Percentiles rank a stretch among this genome's conserved stretches.
phyloP scores from a whole-genome alignment of 2,797 vertebrate species.

The Oreonectes daqikongensis region DNA sequence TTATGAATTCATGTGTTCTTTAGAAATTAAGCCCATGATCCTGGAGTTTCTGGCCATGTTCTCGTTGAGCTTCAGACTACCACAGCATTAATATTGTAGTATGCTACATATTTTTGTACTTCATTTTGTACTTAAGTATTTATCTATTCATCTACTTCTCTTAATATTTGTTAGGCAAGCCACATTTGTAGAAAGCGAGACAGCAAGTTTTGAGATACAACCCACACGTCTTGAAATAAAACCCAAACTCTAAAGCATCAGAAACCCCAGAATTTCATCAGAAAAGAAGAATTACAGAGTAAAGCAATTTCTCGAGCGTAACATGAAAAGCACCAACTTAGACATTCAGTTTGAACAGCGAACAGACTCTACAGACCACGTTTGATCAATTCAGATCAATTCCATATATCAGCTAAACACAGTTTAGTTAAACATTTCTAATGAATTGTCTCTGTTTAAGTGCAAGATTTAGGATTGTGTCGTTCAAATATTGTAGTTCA shows the following conservation, averaged over 20 bases:
- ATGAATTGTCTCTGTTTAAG: background rate
- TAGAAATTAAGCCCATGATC: too few relatives aligned
- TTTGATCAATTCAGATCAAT: background rate
- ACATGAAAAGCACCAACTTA: background rate
- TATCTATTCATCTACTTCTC: too few relatives aligned
- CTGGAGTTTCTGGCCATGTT: too few relatives aligned
- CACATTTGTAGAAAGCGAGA: too few relatives aligned
- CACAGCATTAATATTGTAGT: too few relatives aligned
- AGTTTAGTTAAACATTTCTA: background rate
- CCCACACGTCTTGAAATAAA: background rate
- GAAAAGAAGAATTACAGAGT: background rate
- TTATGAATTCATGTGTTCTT: background rate
- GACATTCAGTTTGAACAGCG: background rate
- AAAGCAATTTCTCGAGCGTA: background rate
- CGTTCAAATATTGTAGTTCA: background rate
- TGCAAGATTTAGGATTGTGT: background rate
- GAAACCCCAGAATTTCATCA: background rate
- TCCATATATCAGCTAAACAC: background rate
- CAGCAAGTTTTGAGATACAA: background rate
- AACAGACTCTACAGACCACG: background rate
- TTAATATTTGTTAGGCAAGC: too few relatives aligned
- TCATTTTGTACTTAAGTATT: too few relatives aligned
- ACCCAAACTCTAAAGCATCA: background rate
- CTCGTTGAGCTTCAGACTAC: too few relatives aligned
- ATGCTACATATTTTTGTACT: too few relatives aligned